phyloP scores from a whole-genome alignment of 2,888 invertebrate species.

The Trissoscelio sp. region DNA sequence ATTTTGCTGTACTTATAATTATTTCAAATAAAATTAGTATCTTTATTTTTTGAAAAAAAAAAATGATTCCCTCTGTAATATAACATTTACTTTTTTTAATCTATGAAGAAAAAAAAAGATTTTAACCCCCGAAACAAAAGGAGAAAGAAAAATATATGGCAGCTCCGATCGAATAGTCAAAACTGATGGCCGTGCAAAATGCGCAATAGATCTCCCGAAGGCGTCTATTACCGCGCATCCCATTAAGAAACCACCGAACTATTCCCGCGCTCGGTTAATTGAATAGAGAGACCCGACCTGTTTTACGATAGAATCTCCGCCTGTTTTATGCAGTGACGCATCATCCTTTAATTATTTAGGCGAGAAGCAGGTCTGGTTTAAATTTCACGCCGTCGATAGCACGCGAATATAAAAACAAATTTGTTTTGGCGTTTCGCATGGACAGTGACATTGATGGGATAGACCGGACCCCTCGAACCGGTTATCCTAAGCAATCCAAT shows the following conservation, averaged over 20 bases:
- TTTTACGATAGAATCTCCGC: slow-evolving; percentile 67
- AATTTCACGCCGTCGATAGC: slow-evolving; percentile 67
- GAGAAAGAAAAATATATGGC: too few relatives aligned
- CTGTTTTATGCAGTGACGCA: slow-evolving; percentile 59
- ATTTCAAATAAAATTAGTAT: too few relatives aligned
- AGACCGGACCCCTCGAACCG: slow-evolving; percentile 52
- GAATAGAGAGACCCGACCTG: slow-evolving; percentile 68
- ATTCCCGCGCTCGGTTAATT: slow-evolving; percentile 64
- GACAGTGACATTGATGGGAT: slow-evolving; percentile 64
- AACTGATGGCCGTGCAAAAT: slow-evolving; percentile 45
- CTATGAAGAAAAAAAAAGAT: too few relatives aligned
- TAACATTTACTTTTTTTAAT: too few relatives aligned
- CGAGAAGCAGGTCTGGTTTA: slow-evolving; percentile 64
- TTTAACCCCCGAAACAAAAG: too few relatives aligned
- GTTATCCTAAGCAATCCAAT: slow-evolving; percentile 47
- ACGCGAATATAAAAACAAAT: slow-evolving; percentile 62
- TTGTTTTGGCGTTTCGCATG: slow-evolving; percentile 63
- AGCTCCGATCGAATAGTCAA: slow-evolving; percentile 1
- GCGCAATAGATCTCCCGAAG: slow-evolving; percentile 63
- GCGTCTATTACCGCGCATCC: slow-evolving; percentile 64
- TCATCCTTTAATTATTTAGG: slow-evolving; percentile 68
- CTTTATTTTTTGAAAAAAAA: too few relatives aligned
- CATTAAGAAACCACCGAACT: slow-evolving; percentile 58
- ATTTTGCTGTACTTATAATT: too few relatives aligned
- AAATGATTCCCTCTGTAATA: too few relatives aligned